These are phyloP conservation scores for Drosophila falleni DNA, from an alignment of 2,888 invertebrate species.

Conservation along the genomic window DNA sequence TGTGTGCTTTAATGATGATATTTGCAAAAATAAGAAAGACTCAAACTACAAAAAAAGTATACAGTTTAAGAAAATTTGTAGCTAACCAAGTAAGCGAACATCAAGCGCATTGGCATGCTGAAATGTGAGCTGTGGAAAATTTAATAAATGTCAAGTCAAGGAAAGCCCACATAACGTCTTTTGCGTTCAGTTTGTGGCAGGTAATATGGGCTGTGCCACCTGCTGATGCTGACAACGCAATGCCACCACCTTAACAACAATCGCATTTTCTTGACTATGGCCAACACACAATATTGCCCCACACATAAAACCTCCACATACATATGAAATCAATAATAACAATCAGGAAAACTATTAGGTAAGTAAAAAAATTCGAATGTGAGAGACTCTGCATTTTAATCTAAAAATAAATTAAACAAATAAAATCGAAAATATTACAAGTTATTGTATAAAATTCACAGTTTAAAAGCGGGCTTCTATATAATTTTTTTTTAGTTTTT, in stretches of 20 bases:
- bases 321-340: slow-evolving; percentile 47
- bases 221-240: slow-evolving; percentile 36
- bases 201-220: slow-evolving; percentile 39
- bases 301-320: background rate
- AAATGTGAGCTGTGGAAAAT: slow-evolving; percentile 54
- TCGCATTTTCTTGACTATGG: slow-evolving; percentile 19
- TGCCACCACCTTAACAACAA: slow-evolving; percentile 30
- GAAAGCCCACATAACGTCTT: slow-evolving; percentile 16
- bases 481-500: too few species aligned
- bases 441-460: too few species aligned
- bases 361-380: background rate
- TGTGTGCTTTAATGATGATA: slow-evolving; percentile 72
- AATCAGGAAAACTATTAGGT: background rate
- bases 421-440: background rate
- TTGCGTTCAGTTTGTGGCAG: slow-evolving; percentile 14
- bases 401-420: background rate
- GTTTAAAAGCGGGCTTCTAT: too few species aligned
- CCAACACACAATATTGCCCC: background rate
- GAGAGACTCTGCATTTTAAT: background rate
- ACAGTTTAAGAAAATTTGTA: slow-evolving; percentile 9
- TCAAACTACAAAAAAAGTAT: slow-evolving; percentile 12
- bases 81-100: slow-evolving; percentile 14
- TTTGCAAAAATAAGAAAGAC: slow-evolving; percentile 37
- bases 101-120: slow-evolving; percentile 24
- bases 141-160: slow-evolving; percentile 69